Conservation (phyloP, 2,797 vertebrate genomes). For the Triplophysa yarkandensis region DNA sequence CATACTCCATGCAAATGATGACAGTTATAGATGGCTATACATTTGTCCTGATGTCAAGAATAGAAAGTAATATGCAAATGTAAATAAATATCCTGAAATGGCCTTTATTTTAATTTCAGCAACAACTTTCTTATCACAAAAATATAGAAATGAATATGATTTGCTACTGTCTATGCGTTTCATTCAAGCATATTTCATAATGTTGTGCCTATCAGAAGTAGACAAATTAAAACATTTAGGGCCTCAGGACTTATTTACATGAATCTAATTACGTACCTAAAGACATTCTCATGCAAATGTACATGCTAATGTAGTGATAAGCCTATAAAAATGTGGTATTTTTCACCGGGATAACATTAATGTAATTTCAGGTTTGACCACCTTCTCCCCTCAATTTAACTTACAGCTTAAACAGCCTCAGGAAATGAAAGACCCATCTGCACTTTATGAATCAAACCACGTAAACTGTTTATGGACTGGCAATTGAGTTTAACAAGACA, state of each 20-base stretch:
- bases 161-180: not conserved
- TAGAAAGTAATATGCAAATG: constrained; percentile 6
- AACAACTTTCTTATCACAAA: constrained; percentile 15
- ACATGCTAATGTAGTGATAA: constrained; percentile 20
- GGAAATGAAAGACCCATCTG: constrained; percentile 42
- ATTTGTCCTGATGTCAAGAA: constrained; percentile 38
- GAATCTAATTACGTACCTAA: constrained; percentile 9
- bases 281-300: constrained; percentile 3
- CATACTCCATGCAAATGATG: constrained; percentile 59
- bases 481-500: constrained; percentile 27
- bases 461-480: constrained; percentile 15
- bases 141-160: not conserved
- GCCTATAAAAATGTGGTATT: constrained; percentile 13
- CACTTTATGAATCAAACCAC: constrained; percentile 32
- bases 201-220: not conserved
- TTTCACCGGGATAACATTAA: constrained; percentile 10
- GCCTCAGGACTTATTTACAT: not conserved
- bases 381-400: constrained; percentile 1
- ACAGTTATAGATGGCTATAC: constrained; percentile 55
- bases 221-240: not conserved
- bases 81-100: not conserved
- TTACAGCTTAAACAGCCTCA: constrained; percentile 17
- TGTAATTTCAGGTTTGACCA: not conserved
- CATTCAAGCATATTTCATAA: not conserved
- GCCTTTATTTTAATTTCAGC: constrained; percentile 19